Percentiles rank a stretch among this genome's conserved stretches.
These are phyloP conservation scores for Drosophila auraria DNA, from an alignment of 1,140 invertebrate genomes.

Conservation along the genomic window DNA sequence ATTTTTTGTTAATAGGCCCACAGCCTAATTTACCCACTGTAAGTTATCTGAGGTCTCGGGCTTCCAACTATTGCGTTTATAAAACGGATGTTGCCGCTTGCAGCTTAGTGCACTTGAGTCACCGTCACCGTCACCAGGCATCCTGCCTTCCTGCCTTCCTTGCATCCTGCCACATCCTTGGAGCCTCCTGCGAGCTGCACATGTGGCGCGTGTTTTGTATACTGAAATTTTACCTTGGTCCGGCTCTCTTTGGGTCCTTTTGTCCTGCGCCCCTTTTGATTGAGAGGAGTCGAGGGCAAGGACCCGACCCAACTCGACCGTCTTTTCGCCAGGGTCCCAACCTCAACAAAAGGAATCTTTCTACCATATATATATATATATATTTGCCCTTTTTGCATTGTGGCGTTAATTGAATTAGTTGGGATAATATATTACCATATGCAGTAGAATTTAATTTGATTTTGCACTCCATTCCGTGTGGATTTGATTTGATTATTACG, in stretches of 20 bases:
- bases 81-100: slow-evolving; percentile 81
- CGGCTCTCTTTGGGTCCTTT: slow-evolving; percentile 40
- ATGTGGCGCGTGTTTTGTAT: slow-evolving; percentile 71
- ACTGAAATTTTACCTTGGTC: slow-evolving; percentile 67
- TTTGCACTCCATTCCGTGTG: slow-evolving; percentile 47
- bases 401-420: slow-evolving; percentile 80
- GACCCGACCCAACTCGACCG: slow-evolving; percentile 47
- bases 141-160: slow-evolving; percentile 11
- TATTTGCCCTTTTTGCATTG: slow-evolving; percentile 61
- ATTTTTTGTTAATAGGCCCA: background rate
- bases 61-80: slow-evolving; percentile 65
- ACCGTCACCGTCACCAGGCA: slow-evolving; percentile 58
- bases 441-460: slow-evolving; percentile 67
- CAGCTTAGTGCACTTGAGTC: slow-evolving; percentile 79
- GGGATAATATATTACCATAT: slow-evolving; percentile 55
- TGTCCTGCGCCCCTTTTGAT: slow-evolving; percentile 31
- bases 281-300: slow-evolving; percentile 64
- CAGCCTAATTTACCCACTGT: slow-evolving; percentile 6
- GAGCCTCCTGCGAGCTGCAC: slow-evolving; percentile 27
- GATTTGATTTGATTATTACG: slow-evolving; percentile 52
- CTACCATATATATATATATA: slow-evolving; percentile 8
- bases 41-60: slow-evolving; percentile 30
- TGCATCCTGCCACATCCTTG: slow-evolving; percentile 17
- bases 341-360: slow-evolving; percentile 56
- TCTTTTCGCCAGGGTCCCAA: slow-evolving; percentile 41